Conservation (phyloP, 2,797 vertebrate species). For the Acestrorhynchus altus region DNA sequence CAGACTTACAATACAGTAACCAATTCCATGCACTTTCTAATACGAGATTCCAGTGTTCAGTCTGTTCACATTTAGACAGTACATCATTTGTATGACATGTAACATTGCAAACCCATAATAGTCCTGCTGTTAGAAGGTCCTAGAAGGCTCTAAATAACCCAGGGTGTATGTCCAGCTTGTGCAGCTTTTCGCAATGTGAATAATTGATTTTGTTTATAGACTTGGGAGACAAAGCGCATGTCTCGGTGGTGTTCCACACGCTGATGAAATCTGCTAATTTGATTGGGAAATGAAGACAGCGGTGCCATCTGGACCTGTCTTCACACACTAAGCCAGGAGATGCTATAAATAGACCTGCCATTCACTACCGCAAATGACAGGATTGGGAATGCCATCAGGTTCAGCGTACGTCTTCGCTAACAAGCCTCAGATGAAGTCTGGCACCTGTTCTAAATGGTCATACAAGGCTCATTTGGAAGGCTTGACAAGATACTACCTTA, state of each 20-base stretch:
- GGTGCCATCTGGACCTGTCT: constrained; percentile 57
- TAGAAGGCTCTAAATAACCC: constrained; percentile 9
- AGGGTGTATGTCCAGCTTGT: not conserved
- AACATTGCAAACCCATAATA: not conserved
- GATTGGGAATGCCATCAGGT: constrained; percentile 37
- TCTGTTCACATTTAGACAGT: not conserved
- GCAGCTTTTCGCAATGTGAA: constrained; percentile 32
- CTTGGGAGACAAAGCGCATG: constrained; percentile 29
- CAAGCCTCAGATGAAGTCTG: constrained; percentile 54
- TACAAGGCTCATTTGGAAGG: constrained; percentile 20
- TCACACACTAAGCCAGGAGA: constrained; percentile 29
- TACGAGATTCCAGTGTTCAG: not conserved
- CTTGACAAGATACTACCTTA: not conserved
- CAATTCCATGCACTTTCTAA: too few species aligned
- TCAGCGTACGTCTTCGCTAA: constrained; percentile 48
- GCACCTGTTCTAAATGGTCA: constrained; percentile 47
- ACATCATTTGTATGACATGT: not conserved
- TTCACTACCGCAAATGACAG: constrained; percentile 54
- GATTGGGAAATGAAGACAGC: constrained; percentile 52
- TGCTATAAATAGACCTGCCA: constrained; percentile 58
- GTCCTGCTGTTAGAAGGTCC: not conserved
- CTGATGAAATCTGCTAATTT: constrained; percentile 58
- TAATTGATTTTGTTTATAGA: constrained; percentile 45
- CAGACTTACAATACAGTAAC: too few species aligned
- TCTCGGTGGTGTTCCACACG: constrained; percentile 29